Conservation (phyloP, 2,113 vertebrate species). For the Procavia capensis region DNA sequence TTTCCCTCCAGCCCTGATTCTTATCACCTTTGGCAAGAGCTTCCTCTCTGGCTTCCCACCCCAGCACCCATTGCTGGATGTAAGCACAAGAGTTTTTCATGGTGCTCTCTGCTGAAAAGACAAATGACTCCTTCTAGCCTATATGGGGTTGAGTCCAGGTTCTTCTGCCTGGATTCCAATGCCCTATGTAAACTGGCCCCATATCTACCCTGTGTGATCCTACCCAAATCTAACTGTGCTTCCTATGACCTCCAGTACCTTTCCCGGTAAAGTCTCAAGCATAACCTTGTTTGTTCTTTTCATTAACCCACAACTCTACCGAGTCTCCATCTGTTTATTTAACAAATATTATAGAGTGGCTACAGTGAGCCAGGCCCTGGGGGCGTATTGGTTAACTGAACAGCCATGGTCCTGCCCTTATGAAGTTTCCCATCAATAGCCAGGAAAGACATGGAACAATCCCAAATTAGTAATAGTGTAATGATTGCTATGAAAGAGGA, state of each 20-base stretch:
- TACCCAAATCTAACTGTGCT: neutral
- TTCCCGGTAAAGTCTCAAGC: neutral
- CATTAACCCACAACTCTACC: neutral
- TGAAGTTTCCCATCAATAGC: neutral
- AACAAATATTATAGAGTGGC: neutral
- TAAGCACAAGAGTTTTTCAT: neutral
- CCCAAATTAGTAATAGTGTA: neutral
- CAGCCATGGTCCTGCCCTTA: neutral
- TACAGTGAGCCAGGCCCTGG: neutral
- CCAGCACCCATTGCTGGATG: no score
- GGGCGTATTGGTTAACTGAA: neutral
- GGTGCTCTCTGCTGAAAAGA: neutral
- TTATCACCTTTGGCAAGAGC: neutral
- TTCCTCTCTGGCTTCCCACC: neutral
- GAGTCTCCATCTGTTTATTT: neutral
- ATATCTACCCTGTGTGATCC: no score
- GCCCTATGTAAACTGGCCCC: neutral
- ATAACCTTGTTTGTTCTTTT: neutral
- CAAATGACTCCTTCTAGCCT: neutral
- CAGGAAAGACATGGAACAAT: neutral
- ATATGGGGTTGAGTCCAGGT: neutral
- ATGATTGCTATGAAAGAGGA: neutral
- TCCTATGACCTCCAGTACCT: neutral
- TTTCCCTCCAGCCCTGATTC: neutral
- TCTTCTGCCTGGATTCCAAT: neutral